These are phyloP conservation scores for Wiebesia pumilae DNA, from an alignment of 1,140 invertebrate species.

Conservation along the genomic window DNA sequence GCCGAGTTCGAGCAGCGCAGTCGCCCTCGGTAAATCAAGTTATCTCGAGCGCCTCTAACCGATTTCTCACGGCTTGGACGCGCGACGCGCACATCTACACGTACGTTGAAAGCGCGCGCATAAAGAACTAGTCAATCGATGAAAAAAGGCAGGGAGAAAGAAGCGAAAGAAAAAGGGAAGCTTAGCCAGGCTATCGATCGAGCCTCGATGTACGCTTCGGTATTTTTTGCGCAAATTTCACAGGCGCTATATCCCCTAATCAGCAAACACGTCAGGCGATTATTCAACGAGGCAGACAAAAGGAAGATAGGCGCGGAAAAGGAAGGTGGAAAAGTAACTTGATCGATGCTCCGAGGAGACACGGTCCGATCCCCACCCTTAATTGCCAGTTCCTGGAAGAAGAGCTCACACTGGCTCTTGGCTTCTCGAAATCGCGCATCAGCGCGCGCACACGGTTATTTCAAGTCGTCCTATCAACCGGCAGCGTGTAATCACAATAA, in stretches of 20 bases:
- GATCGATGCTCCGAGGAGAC: constrained; percentile 2
- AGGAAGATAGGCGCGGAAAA: constrained; percentile 17
- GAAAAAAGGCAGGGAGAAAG: not conserved
- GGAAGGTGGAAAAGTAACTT: not conserved
- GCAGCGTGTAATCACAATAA: constrained; percentile 59
- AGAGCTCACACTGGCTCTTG: not conserved
- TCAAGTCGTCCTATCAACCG: constrained; percentile 1
- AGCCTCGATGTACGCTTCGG: not conserved
- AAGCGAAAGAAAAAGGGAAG: not conserved
- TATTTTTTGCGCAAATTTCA: not conserved
- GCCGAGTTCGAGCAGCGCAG: no score
- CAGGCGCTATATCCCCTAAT: constrained; percentile 27
- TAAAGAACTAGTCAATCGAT: constrained; percentile 1
- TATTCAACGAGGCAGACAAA: constrained; percentile 27
- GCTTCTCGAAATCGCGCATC: not conserved
- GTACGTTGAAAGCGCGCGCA: not conserved
- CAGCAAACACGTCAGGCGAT: constrained; percentile 34
- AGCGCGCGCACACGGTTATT: constrained; percentile 8
- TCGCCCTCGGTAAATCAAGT: constrained; percentile 24
- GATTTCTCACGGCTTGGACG: not conserved
- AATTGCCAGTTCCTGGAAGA: constrained; percentile 41
- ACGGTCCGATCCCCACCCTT: constrained; percentile 6
- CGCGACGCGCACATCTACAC: not conserved
- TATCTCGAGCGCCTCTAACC: constrained; percentile 19
- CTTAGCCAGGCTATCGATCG: not conserved